Evolutionary conservation across 1,140 invertebrate genomes (phyloP).

Genomic region (Sitobion miscanthi): DNA sequence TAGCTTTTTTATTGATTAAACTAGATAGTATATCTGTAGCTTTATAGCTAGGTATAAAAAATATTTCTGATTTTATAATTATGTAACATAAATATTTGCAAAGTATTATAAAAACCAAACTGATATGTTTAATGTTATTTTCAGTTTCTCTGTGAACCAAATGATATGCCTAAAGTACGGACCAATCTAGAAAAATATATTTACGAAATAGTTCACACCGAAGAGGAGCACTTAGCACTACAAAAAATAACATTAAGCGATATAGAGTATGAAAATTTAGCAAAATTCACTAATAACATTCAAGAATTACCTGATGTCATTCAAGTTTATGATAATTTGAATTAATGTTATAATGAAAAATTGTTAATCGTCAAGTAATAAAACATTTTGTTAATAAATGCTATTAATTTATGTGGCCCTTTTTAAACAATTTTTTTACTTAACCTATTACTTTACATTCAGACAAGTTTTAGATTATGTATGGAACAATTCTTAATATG

Average conservation of each 20-base stretch:
- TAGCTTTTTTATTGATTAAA: not conserved
- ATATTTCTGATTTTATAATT: not conserved
- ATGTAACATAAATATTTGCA: not conserved
- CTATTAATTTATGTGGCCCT: not conserved
- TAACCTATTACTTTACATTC: not conserved
- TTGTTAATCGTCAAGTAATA: not conserved
- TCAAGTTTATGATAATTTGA: slow-evolving; percentile 41
- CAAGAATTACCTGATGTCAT: slow-evolving; percentile 34
- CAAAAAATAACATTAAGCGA: slow-evolving; percentile 40
- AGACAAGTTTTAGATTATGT: not conserved
- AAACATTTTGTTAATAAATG: not conserved
- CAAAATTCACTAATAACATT: slow-evolving; percentile 36
- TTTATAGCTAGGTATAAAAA: not conserved
- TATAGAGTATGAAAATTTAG: slow-evolving; percentile 16
- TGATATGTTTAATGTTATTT: not conserved
- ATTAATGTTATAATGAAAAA: not conserved
- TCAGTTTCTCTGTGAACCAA: slow-evolving; percentile 47
- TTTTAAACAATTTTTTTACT: not conserved
- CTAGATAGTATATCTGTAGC: too few relatives aligned
- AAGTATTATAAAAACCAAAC: not conserved
- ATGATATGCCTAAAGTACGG: slow-evolving; percentile 5
- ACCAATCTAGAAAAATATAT: slow-evolving; percentile 40
- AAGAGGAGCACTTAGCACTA: slow-evolving; percentile 29
- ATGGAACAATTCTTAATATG: not conserved
- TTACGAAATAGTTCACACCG: slow-evolving; percentile 22